Percentiles rank a stretch among this genome's conserved stretches.
These are phyloP conservation scores for Philopedon plagiatum DNA, from an alignment of 2,888 invertebrate species.

Conservation along the genomic window DNA sequence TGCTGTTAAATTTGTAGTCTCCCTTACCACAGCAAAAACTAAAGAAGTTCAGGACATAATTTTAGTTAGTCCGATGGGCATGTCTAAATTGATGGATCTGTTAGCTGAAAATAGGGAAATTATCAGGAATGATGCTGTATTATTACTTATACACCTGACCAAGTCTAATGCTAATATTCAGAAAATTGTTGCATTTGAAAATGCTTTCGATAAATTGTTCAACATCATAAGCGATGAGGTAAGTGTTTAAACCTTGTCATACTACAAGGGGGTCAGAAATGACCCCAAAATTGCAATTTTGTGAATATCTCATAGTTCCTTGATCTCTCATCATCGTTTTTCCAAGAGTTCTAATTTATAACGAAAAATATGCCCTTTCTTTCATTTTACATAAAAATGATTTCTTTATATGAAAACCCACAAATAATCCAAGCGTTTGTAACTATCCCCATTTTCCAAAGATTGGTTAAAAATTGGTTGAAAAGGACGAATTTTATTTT, in stretches of 20 bases:
- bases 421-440: no score
- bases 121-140: conserved; percentile 92
- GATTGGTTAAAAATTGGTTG: no score
- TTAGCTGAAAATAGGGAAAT: conserved; percentile 95
- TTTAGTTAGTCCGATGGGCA: conserved; percentile 94
- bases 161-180: conserved; percentile 97
- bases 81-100: conserved; percentile 97
- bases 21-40: conserved; percentile 87
- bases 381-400: no score
- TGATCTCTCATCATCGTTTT: no score
- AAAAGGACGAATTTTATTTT: no score
- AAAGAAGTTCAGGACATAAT: conserved; percentile 91
- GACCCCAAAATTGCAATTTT: no score
- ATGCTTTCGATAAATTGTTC: conserved; percentile 95
- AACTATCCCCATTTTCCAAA: no score
- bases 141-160: conserved; percentile 92
- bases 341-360: no score
- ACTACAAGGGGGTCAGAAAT: no score
- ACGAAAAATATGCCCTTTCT: no score
- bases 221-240: conserved; percentile 85
- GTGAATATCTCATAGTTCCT: no score
- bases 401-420: neutral
- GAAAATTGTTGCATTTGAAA: conserved; percentile 99
- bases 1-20: conserved; percentile 89
- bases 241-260: neutral